Evolutionary conservation across 2,888 invertebrate species (phyloP).

Genomic region (Gortyna flavago): DNA sequence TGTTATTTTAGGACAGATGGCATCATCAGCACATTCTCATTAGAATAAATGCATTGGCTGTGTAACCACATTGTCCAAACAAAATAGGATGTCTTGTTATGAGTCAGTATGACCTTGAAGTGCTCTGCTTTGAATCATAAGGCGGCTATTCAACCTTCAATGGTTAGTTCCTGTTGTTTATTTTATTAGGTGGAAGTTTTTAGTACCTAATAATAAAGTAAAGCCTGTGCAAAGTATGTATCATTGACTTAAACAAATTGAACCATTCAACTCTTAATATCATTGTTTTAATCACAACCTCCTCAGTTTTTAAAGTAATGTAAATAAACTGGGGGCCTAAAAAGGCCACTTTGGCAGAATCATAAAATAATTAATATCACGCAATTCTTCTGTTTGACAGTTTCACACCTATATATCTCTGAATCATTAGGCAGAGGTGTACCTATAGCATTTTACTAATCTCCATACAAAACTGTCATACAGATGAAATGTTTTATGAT

Average conservation of each 20-base stretch:
- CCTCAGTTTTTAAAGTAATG: neutral
- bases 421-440: no score
- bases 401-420: no score
- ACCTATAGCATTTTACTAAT: no score
- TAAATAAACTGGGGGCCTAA: conserved; percentile 8
- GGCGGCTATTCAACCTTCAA: conserved; percentile 73
- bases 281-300: conserved; percentile 22
- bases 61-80: conserved; percentile 64
- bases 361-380: no score
- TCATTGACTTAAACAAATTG: conserved; percentile 7
- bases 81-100: conserved; percentile 66
- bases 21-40: conserved; percentile 43
- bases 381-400: no score
- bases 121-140: conserved; percentile 74
- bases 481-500: no score
- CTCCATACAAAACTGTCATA: no score
- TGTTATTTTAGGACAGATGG: conserved; percentile 37
- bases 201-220: conserved; percentile 1
- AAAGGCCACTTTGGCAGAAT: no score
- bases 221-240: neutral
- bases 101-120: conserved; percentile 78
- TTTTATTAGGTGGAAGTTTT: conserved; percentile 34
- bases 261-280: conserved; percentile 10
- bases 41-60: conserved; percentile 24
- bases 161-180: conserved; percentile 56